These are phyloP conservation scores for Misgurnus anguillicaudatus DNA, from an alignment of 2,113 vertebrate genomes.

Conservation along the genomic window DNA sequence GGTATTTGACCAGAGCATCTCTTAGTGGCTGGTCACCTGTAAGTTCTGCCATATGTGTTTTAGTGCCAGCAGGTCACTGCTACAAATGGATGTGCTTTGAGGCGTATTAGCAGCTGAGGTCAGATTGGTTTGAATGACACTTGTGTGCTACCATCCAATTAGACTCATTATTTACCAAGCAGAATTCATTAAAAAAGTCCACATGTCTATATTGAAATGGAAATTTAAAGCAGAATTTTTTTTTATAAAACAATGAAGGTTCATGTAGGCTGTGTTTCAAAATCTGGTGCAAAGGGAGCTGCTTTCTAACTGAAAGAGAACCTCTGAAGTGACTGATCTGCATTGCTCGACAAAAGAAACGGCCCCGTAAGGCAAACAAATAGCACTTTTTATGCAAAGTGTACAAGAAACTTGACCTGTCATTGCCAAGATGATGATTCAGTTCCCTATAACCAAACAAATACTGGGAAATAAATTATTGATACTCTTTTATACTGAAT, in stretches of 20 bases:
- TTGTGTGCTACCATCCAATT: conserved; percentile 9
- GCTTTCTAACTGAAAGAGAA: too few relatives aligned
- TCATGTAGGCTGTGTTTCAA: neutral
- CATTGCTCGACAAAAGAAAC: too few relatives aligned
- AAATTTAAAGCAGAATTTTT: neutral
- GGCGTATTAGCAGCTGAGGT: neutral
- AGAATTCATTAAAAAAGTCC: conserved; percentile 6
- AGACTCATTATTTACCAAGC: neutral
- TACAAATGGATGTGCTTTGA: neutral
- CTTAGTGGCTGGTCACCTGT: conserved; percentile 1
- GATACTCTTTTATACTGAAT: too few relatives aligned
- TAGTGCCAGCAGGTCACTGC: neutral
- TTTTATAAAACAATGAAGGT: neutral
- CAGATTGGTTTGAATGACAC: neutral
- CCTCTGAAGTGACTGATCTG: too few relatives aligned
- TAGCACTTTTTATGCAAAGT: too few relatives aligned
- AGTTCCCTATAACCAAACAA: too few relatives aligned
- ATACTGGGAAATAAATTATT: too few relatives aligned
- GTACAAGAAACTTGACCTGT: too few relatives aligned
- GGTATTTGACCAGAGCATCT: neutral
- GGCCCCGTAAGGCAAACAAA: too few relatives aligned
- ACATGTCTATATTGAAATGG: neutral
- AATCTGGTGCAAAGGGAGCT: neutral
- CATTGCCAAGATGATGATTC: too few relatives aligned
- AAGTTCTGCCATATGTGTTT: neutral